phyloP scores from a whole-genome alignment of 23 tunicate species.

The Oikopleura vanhoeffeni region DNA sequence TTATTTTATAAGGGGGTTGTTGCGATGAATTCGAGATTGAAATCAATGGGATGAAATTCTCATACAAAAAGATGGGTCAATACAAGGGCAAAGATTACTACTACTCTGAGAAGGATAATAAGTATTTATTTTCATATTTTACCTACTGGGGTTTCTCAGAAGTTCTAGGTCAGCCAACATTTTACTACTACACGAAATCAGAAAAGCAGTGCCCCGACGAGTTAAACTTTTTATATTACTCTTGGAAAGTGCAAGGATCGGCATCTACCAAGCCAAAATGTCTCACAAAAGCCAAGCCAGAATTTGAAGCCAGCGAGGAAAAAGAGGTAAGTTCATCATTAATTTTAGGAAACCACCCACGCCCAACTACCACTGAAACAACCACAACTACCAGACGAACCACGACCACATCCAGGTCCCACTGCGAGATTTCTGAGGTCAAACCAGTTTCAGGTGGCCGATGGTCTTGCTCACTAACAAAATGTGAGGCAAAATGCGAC shows the following conservation, averaged over 20 bases:
- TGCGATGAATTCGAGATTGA: not conserved
- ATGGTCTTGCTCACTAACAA: not conserved
- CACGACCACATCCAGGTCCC: not conserved
- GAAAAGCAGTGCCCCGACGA: not conserved
- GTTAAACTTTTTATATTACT: not conserved
- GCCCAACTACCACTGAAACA: not conserved
- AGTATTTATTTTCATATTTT: conserved; percentile 15
- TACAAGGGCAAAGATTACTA: conserved; percentile 8
- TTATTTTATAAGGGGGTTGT: not conserved
- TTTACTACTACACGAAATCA: not conserved
- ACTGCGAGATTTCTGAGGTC: not conserved
- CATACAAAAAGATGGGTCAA: not conserved
- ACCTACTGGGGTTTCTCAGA: not conserved
- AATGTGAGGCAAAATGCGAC: not conserved
- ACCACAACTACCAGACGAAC: not conserved
- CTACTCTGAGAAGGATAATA: not conserved
- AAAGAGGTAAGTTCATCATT: not conserved
- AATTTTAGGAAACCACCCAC: not conserved
- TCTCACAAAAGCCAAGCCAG: not conserved
- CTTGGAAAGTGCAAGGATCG: not conserved
- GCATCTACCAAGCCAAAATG: not conserved
- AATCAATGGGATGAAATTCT: not conserved
- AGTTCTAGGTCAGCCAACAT: conserved; percentile 1
- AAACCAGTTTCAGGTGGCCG: not conserved
- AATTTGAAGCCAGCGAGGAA: not conserved